Base-by-base conservation (phyloP, 2,888 invertebrate genomes). In the Drosophila kuntzei region DNA sequence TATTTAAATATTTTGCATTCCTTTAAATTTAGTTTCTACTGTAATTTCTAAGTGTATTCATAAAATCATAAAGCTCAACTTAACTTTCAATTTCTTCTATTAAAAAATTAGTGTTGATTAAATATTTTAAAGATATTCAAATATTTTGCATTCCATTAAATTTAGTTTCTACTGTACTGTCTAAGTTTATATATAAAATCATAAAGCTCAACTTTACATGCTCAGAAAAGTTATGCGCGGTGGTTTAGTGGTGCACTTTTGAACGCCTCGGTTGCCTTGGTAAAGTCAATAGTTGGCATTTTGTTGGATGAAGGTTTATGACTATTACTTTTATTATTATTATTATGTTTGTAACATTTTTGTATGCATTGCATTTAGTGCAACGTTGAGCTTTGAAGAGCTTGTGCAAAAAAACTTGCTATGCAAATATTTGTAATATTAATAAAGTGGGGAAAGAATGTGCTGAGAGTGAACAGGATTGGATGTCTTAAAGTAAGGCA, bases 301-400 rank as follows among this genome's bases (percentile, higher is more conserved):
- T 78, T 60, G 78, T 66, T 63, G 70, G 66, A 58, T 47, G 41
- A 43, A 50, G 57, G 43, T 61, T 63, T 61, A 63, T 41, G 27
- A 43, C 58, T 39, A 61, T 67, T 70, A 68, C 62, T 63, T 60
- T 58, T 53, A 68, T 67, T 60, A 75, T 63, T 61, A 67, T 55
- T 41, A 53, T 66, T 49, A 57, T 68, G 41, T 61, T 62, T 65
- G 64, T 65, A 59, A 69, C 34, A 64, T 73, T 79, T 67, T 69
- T 32, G 58, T 68, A 63, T 68, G 71, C 59, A 62, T 58, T 70
- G 63, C 87, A 64, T 71, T 83, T 73, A 69, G 65, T 85, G 87
- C 85, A 85, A 75, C 85, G 74, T 62, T 86, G 65, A 71, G 64
- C 70, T 65, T 58, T 39, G 39, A 63, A 49, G 60, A 36, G 64